phyloP scores from a whole-genome alignment of 2,797 vertebrate genomes.

The Pseudomugil gertrudae region DNA sequence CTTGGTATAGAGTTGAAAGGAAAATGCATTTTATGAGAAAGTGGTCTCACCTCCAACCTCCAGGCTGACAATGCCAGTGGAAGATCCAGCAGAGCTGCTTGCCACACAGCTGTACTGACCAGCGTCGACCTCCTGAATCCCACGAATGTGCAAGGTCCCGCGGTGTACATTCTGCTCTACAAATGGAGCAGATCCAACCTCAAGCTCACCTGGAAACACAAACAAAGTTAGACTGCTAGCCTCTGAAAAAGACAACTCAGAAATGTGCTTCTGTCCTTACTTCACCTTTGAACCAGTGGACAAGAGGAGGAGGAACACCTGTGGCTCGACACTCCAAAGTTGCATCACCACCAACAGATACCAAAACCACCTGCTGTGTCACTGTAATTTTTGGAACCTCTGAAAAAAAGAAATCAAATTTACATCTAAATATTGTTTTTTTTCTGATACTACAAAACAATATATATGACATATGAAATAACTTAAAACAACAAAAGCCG shows the following conservation, averaged over 20 bases:
- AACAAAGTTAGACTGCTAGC: neutral
- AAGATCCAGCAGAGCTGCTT: constrained; percentile 75
- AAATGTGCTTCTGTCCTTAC: constrained; percentile 15
- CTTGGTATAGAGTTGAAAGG: constrained; percentile 21
- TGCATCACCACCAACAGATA: constrained; percentile 82
- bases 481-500: constrained; percentile 12
- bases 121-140: constrained; percentile 81
- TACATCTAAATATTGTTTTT: neutral
- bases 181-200: constrained; percentile 73
- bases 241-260: constrained; percentile 1
- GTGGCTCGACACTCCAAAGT: constrained; percentile 83
- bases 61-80: constrained; percentile 79
- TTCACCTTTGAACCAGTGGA: constrained; percentile 91
- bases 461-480: neutral
- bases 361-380: constrained; percentile 73
- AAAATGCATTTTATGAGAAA: constrained; percentile 11
- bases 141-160: constrained; percentile 82
- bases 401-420: constrained; percentile 8
- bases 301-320: constrained; percentile 83
- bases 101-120: constrained; percentile 88
- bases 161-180: constrained; percentile 71
- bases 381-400: constrained; percentile 83
- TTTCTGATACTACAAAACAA: neutral
- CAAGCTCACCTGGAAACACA: constrained; percentile 81
- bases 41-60: constrained; percentile 87